phyloP scores from a whole-genome alignment of 1,140 invertebrate genomes.

The Trissolcus basalis region DNA sequence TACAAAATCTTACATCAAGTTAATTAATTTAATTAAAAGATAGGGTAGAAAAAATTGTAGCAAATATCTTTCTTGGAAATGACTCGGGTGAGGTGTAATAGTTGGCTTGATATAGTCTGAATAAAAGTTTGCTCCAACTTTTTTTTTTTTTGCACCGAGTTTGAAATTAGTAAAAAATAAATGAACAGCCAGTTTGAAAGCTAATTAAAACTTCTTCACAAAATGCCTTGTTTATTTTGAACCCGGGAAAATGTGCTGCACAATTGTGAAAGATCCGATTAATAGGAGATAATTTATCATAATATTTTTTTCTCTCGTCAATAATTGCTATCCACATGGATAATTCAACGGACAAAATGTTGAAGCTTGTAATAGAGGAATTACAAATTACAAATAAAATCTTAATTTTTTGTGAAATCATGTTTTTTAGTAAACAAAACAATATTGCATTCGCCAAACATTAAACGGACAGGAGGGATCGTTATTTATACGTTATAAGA shows the following conservation, averaged over 20 bases:
- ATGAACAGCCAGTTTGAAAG: constrained; percentile 34
- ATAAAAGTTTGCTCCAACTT: constrained; percentile 40
- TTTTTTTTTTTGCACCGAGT: constrained; percentile 29
- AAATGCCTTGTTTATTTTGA: constrained; percentile 17
- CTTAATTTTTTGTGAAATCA: no score
- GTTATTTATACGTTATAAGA: no score
- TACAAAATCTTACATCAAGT: no score
- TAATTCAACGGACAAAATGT: no score
- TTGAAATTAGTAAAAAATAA: constrained; percentile 48
- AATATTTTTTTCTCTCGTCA: no score
- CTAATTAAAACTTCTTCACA: constrained; percentile 48
- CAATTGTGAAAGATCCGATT: constrained; percentile 5
- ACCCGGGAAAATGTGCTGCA: constrained; percentile 33
- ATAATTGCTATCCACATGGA: no score
- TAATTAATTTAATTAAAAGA: no score
- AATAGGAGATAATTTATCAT: background rate
- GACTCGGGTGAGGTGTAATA: constrained; percentile 18
- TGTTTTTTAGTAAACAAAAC: no score
- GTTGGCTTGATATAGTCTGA: constrained; percentile 29
- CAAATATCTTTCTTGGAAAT: constrained; percentile 19
- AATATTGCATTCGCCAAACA: no score
- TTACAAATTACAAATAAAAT: no score
- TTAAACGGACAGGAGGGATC: no score
- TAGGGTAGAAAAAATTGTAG: background rate
- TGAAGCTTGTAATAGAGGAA: no score